Evolutionary conservation across 2,797 vertebrate species (phyloP), one percentile per base, ranked within the genome.

Genomic region (Peromyscus eremicus): DNA sequence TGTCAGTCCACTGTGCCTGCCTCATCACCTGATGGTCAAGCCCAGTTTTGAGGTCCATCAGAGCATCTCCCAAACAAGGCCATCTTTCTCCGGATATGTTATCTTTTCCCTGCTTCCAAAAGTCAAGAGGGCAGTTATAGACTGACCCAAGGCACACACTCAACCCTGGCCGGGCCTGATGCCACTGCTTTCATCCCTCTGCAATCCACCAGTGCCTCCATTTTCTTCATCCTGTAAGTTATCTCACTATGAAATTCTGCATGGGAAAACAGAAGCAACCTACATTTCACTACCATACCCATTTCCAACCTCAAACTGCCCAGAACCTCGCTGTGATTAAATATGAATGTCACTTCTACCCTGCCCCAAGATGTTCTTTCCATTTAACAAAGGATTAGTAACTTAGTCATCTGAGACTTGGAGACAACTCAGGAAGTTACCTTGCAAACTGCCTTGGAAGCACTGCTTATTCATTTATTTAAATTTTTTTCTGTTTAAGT

Each of bases 401-500:
- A 8, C 6, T 29, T 12, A 37, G 6, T 68, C 43, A 52, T 6
- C 0, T 29, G 40, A 90, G 66, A 93, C n/a, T 6, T 49, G 17
- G 19, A 79, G 16, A 88, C 70, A 68, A 66, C 14, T 32, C 75
- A 5, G 46, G 49, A 94, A 89, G 23, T 84, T 68, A 95, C 32
- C 80, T 57, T 70, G 13, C 19, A 93, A 91, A 91, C 4, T n/a
- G 17, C 29, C 40, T 91, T 66, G 91, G 81, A 71, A 25, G 2
- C 34, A 76, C 55, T 83, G 10, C 43, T 94, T 60, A 92, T 34
- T 60, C 21, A 32, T 75, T 76, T 76, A 46, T 25, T 46, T 76
- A 43, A 76, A 60, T 19, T 60, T 83, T 83, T 60, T 46, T 77
- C 37, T 83, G 14, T 49, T 92, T 92, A 40, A 83, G 91, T 93